A percentile compares a stretch with the other conserved stretches of the same genome.
phyloP scores from a whole-genome alignment of 2,888 invertebrate genomes.

The Saturnia pavonia region DNA sequence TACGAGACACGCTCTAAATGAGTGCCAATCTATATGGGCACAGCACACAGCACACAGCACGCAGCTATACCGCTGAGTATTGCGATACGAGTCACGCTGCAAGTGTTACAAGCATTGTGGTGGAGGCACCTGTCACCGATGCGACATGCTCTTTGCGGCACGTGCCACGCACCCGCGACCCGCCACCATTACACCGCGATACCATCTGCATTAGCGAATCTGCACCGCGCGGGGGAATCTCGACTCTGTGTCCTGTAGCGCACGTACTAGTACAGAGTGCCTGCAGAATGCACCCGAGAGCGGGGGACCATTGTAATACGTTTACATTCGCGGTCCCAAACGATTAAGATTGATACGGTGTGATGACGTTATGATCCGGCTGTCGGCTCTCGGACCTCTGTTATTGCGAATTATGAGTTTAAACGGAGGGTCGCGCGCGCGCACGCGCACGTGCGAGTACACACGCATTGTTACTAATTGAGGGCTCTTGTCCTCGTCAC shows the following conservation, averaged over 20 bases:
- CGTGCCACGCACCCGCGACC: slow-evolving; percentile 30
- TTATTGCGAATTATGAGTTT: slow-evolving; percentile 2
- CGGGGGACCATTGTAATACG: slow-evolving; percentile 41
- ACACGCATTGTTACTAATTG: slow-evolving; percentile 14
- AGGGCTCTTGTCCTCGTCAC: slow-evolving; percentile 10
- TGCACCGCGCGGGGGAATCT: slow-evolving; percentile 17
- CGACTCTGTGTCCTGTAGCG: slow-evolving; percentile 22
- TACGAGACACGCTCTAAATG: slow-evolving; percentile 3
- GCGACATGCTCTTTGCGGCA: neutral
- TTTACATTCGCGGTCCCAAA: slow-evolving; percentile 50
- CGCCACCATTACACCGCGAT: slow-evolving; percentile 37
- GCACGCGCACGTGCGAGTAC: neutral
- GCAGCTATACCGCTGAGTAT: no score
- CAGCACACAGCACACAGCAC: no score
- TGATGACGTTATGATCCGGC: slow-evolving; percentile 69
- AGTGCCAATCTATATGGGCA: no score
- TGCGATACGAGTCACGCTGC: neutral
- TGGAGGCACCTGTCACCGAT: slow-evolving; percentile 24
- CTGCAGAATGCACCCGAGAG: slow-evolving; percentile 18
- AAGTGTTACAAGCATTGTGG: neutral
- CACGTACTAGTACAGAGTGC: slow-evolving; percentile 18
- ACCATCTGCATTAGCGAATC: slow-evolving; percentile 45
- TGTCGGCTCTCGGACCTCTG: slow-evolving; percentile 47
- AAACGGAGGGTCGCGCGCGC: slow-evolving; percentile 26
- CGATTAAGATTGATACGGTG: slow-evolving; percentile 68